Evolutionary conservation across 2,113 vertebrate species (phyloP), one percentile per base, ranked within the genome.

Genomic region (Beaufortia kweichowensis): DNA sequence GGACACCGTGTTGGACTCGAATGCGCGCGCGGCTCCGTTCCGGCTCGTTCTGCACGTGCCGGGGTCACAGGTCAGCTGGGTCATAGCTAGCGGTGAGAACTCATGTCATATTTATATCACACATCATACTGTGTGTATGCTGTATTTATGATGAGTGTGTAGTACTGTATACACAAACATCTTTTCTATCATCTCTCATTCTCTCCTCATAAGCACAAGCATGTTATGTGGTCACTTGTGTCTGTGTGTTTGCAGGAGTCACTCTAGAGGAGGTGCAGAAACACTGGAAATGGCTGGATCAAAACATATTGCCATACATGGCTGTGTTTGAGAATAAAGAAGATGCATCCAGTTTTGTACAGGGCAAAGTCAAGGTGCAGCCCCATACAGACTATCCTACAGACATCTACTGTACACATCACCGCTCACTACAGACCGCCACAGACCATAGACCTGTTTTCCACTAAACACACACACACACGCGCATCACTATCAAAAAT

Each of bases 261-360:
- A 93, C 94, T 2, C 79, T 90, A 14, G 96, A 98, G 82, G 97
- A 99, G 84, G 95, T 98, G 82, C 95, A 91, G 81, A 91, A 89
- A 81, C 97, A 99, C 84, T 99, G 97, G 97, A 94, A 94, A 80
- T 99, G 97, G 97, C 90, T 99, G 85, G 90, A 94, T 35, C 94
- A 95, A 85, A 97, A 98, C 80, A 90, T 99, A 80, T 92, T 98
- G 0, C 96, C 94, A 69, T 98, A 95, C 10, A 91, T 99, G 84
- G 92, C 95, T 0, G 96, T 99, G 57, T 98, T 99, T 84, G 97
- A 99, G 85, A 99, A 96, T 88, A 96, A 96, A 82, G 95, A 96
- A n/a, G 97, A 99, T 76, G 92, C 94, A 12, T 91, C 93, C 84
- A 94, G 91, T 81, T 99, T 99, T 63, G 96, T 96, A 65, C 95